Evolutionary conservation across 2,113 vertebrate species (phyloP).

Genomic region (Apus apus): DNA sequence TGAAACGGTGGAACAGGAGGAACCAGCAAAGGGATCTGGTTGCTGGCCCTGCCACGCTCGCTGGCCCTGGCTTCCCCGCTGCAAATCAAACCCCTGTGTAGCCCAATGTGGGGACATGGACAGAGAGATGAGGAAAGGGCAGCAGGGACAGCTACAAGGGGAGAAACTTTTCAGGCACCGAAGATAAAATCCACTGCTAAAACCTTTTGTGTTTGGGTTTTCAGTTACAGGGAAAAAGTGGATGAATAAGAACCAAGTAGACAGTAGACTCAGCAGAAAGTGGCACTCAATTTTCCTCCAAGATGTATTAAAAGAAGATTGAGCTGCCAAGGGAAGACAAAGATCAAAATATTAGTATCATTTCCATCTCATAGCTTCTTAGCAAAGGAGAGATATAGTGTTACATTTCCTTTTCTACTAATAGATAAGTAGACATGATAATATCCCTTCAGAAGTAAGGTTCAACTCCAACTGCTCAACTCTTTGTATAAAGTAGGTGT

Average conservation of each 20-base stretch:
- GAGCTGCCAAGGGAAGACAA: conserved; percentile 12
- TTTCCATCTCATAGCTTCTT: background rate
- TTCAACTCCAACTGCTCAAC: background rate
- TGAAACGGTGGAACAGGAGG: background rate
- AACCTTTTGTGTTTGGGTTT: background rate
- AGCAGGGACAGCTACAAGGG: background rate
- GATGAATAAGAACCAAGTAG: background rate
- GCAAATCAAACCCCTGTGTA: background rate
- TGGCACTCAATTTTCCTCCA: background rate
- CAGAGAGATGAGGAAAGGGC: background rate
- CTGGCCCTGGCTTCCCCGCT: background rate
- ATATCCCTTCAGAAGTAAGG: background rate
- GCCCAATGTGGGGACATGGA: background rate
- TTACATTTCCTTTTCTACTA: background rate
- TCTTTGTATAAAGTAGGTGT: background rate
- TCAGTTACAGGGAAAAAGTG: background rate
- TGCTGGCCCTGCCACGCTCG: background rate
- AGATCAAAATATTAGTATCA: background rate
- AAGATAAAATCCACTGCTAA: background rate
- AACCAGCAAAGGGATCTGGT: background rate
- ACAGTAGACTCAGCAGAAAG: background rate
- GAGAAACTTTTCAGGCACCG: background rate
- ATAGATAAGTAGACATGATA: background rate
- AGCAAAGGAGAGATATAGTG: background rate
- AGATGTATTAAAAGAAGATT: background rate